Evolutionary conservation across 1,140 invertebrate species (phyloP).

Genomic region (Panagrolaimus sp.): DNA sequence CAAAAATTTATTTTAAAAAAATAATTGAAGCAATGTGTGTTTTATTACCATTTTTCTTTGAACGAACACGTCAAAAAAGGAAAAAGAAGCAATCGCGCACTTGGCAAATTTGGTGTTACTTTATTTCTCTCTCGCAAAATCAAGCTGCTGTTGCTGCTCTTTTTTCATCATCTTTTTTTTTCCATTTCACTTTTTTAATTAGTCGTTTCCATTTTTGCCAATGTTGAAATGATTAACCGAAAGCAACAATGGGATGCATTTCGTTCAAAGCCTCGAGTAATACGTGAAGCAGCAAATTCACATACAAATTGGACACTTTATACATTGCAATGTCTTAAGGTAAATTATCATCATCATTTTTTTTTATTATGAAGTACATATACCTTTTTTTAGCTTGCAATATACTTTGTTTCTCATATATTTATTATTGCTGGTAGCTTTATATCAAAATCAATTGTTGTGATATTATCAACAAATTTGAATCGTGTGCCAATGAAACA

Average conservation of each 20-base stretch:
- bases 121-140: no score
- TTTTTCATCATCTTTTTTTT: no score
- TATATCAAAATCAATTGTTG: conserved; percentile 21
- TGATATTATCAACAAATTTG: conserved; percentile 31
- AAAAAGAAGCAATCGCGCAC: no score
- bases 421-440: conserved; percentile 24
- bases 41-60: no score
- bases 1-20: no score
- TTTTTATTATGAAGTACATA: background rate
- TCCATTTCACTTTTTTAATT: no score
- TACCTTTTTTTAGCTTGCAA: conserved; percentile 16
- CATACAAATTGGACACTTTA: background rate
- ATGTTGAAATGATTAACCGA: no score
- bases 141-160: no score
- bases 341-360: background rate
- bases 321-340: background rate
- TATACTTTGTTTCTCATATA: conserved; percentile 12
- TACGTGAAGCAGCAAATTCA: background rate
- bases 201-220: no score
- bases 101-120: no score
- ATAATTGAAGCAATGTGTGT: no score
- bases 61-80: no score
- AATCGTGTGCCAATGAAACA: background rate
- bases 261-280: conserved; percentile 2
- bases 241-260: conserved; percentile 12